Conservation (phyloP, 2,113 vertebrate genomes). For the Ancistrus triradiatus region DNA sequence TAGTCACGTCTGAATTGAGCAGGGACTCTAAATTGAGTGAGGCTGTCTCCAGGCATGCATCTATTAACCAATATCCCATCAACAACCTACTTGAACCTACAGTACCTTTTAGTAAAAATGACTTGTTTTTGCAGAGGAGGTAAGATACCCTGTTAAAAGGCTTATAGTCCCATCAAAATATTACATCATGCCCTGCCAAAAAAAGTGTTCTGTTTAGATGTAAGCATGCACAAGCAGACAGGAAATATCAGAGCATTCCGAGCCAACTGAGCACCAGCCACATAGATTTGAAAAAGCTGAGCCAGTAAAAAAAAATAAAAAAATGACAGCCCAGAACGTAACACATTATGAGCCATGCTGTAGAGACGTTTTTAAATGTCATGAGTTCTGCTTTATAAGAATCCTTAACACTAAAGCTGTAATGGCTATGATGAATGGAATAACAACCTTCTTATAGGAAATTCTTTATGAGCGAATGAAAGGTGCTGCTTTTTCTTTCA, state of each 20-base stretch:
- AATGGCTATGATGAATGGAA: conserved; percentile 7
- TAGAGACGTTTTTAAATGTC: conserved; percentile 22
- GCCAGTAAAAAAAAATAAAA: conserved; percentile 18
- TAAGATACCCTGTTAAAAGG: too few relatives aligned
- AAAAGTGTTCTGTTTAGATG: conserved; percentile 24
- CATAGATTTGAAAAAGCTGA: conserved; percentile 27
- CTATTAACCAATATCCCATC: neutral
- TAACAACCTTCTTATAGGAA: conserved; percentile 15
- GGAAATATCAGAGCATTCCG: conserved; percentile 1
- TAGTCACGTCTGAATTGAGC: too few relatives aligned
- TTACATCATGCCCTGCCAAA: conserved; percentile 21
- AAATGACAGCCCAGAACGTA: conserved; percentile 15
- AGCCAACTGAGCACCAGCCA: neutral
- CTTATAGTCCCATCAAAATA: too few relatives aligned
- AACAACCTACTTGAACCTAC: too few relatives aligned
- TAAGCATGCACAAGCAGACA: conserved; percentile 5
- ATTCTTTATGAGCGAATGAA: conserved; percentile 22
- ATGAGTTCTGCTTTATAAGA: neutral
- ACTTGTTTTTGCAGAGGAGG: too few relatives aligned
- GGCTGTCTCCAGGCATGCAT: too few relatives aligned
- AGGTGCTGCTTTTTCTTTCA: too few relatives aligned
- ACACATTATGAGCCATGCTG: conserved; percentile 22
- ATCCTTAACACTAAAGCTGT: conserved; percentile 3
- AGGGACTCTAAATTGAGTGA: too few relatives aligned
- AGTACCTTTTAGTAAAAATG: too few relatives aligned